Percentiles rank a stretch among this genome's conserved stretches.
phyloP scores from a whole-genome alignment of 2,797 vertebrate species.

The Cuniculus paca region DNA sequence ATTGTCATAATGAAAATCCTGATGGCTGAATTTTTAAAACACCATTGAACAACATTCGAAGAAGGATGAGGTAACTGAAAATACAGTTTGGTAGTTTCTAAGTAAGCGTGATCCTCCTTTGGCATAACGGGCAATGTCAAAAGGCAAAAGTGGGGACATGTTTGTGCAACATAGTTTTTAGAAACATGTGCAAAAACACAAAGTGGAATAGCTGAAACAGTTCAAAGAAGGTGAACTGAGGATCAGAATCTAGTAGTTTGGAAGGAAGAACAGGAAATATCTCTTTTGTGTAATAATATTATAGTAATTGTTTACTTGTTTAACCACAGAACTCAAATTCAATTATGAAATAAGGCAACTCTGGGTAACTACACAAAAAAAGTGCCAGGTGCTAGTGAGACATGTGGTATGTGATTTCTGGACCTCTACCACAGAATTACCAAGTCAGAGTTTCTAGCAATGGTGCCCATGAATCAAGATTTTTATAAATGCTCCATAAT shows the following conservation, averaged over 20 bases:
- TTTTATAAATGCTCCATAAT: background rate
- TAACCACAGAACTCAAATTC: background rate
- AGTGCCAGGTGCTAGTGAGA: background rate
- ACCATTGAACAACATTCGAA: background rate
- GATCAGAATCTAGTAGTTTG: background rate
- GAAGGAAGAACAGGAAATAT: background rate
- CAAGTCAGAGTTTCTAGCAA: conserved; percentile 17
- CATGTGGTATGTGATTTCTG: background rate
- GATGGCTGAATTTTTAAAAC: background rate
- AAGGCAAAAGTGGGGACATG: background rate
- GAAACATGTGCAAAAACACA: background rate
- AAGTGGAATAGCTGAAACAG: background rate
- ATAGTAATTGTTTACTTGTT: background rate
- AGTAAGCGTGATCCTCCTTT: background rate
- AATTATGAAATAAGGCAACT: background rate
- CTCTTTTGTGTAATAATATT: background rate
- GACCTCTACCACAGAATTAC: background rate
- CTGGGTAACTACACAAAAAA: background rate
- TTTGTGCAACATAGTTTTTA: background rate
- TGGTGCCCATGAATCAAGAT: background rate
- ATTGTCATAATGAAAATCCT: background rate
- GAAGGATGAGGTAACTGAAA: background rate
- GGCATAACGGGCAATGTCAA: background rate
- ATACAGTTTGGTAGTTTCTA: background rate
- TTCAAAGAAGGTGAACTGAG: background rate